Percentiles rank a stretch among this genome's conserved stretches.
phyloP scores from a whole-genome alignment of 2,113 vertebrate species.

The Pelobates fuscus region DNA sequence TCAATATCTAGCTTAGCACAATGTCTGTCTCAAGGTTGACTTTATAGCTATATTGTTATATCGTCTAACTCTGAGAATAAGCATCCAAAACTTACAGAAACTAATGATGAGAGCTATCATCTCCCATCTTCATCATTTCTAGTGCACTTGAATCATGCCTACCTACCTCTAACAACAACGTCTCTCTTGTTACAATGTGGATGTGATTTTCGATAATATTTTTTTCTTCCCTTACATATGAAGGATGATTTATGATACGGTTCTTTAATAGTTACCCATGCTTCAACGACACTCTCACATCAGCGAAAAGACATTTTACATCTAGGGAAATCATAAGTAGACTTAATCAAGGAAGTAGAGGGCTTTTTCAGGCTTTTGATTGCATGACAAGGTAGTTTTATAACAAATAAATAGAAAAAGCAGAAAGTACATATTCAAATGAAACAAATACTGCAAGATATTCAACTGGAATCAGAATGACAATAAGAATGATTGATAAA shows the following conservation, averaged over 20 bases:
- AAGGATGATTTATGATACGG: not conserved
- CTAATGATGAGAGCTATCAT: not conserved
- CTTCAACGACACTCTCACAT: conserved; percentile 16
- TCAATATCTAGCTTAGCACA: no score
- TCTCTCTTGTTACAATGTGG: not conserved
- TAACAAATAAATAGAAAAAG: conserved; percentile 36
- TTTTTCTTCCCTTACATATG: conserved; percentile 11
- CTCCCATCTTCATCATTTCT: conserved; percentile 4
- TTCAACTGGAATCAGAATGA: conserved; percentile 16
- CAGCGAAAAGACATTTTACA: conserved; percentile 34
- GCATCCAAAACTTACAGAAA: conserved; percentile 7
- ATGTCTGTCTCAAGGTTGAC: not conserved
- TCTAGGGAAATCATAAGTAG: conserved; percentile 17
- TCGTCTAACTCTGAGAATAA: conserved; percentile 9
- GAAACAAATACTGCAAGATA: conserved; percentile 33
- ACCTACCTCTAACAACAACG: conserved; percentile 12
- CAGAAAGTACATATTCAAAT: conserved; percentile 34
- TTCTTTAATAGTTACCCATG: not conserved
- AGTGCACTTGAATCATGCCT: conserved; percentile 21
- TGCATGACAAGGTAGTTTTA: conserved; percentile 32
- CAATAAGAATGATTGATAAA: conserved; percentile 31
- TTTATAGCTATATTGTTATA: not conserved
- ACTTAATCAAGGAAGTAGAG: conserved; percentile 36
- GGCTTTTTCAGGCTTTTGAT: conserved; percentile 14
- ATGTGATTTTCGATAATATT: conserved; percentile 10